Base-by-base conservation (phyloP, 64 coral and sea anemone species). In the Platygyra sinensis region DNA sequence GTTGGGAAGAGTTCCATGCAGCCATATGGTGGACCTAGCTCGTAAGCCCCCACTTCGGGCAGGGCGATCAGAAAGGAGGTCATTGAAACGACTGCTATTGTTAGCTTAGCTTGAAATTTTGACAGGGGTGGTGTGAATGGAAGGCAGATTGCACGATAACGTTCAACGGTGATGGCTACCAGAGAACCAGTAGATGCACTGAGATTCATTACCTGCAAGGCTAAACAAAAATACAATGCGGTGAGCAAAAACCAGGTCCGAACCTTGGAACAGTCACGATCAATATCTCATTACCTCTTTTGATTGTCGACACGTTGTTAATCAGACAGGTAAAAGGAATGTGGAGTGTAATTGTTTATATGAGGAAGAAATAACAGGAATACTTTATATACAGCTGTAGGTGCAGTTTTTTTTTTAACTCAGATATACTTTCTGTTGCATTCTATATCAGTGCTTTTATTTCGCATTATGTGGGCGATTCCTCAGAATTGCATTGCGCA, bases 121-220 rank as follows among this genome's bases (percentile, higher is more conserved):
- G 97, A 99, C 11, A 99, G 77, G 3, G 94, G 91, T 8, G 80
- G 81, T 52, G 91, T 73, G 42, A 99, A 95, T 27, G 97, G 90
- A 49, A 99, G 89, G 39, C 94, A 95, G n/a, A 99, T 99, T 13
- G 94, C 94, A 25, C 94, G 87, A 61, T 96, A 99, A 15, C 97
- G 90, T 60, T 99, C 97, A 73, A 95, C 75, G 8, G 97, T 93
- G 24, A 99, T 88, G 51, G 97, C 97, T 10, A 99, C 92, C 50
- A 99, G 52, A 2, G 97, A 99, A 8, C 90, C 91, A 29, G 94
- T 93, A 19, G 94, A 93, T 67, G 97, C 97, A 1, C 88, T 79
- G 16, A 99, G 80, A 80, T 92, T 95, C 30, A 91, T 89, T 16
- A 96, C 92, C 72, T 96, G 97, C 52, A 99, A 80, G 50, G 97